Base-by-base conservation (phyloP, 2,888 invertebrate species). In the Melanotus villosus region DNA sequence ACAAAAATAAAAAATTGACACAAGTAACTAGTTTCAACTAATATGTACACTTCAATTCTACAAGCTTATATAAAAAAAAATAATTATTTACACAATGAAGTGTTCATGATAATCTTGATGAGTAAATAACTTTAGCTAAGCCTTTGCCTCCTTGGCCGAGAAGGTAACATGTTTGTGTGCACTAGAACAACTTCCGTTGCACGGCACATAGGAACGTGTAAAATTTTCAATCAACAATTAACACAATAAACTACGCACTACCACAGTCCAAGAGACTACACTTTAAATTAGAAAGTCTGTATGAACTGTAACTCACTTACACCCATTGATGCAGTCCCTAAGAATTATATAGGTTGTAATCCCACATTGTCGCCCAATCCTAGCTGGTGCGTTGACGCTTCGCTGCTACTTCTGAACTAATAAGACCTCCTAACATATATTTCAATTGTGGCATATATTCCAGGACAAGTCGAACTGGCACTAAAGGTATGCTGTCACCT, bases 391-490 rank as follows among this genome's bases (percentile, higher is more conserved):
- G 84, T 76, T 88, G 88, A 62, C 88, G 85, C 80, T 89, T 89
- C 36, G 86, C 81, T 76, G 83, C 82, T 67, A 80, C 81, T 66
- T 81, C 83, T 71, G 84, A 82, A 71, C 83, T 83, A 74, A 84
- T 80, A 79, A 81, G 76, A 68, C 81, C 86, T 65, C 89, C 88
- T 85, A 94, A 89, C 92, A 95, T 94, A 87, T 94, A 95, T 82
- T 93, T 93, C 85, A 95, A 87, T 85, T 95, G 95, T 26, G 93
- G 92, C 94, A 94, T 94, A 84, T 90, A 94, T 81, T 91, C 91
- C 86, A 94, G 91, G 72, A 95, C 92, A 86, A 93, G 93, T 72
- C 92, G 90, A 76, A 95, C 93, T 86, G 93, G 93, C 64, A 95
- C 93, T 76, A 95, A 85, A 38, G 94, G 93, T 83, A 93, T 86